phyloP scores from a whole-genome alignment of 2,888 invertebrate genomes.

The Ctenicera cuprea region DNA sequence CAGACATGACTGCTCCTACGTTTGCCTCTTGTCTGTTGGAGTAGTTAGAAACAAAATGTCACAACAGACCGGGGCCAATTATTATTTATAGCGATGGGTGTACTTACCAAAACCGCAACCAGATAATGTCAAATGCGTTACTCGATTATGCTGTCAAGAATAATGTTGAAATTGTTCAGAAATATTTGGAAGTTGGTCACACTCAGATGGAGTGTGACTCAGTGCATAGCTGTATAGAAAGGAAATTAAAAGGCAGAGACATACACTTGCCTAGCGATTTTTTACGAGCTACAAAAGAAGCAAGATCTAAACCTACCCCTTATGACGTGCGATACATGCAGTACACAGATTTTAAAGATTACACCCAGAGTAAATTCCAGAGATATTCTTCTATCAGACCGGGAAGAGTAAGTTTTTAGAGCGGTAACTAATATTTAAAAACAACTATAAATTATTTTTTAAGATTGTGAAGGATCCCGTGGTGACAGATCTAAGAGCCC shows the following conservation, averaged over 20 bases:
- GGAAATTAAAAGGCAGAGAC: conserved; percentile 49
- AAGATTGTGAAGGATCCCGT: conserved; percentile 18
- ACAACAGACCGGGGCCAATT: neutral
- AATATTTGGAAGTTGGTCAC: conserved; percentile 60
- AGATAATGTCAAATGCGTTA: conserved; percentile 46
- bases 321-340: neutral
- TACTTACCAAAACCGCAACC: conserved; percentile 46
- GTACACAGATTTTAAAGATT: neutral
- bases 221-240: conserved; percentile 64
- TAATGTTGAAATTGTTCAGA: conserved; percentile 40
- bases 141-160: conserved; percentile 33
- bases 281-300: neutral
- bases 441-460: too few species aligned
- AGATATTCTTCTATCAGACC: conserved; percentile 29
- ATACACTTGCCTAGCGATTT: conserved; percentile 15
- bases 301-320: neutral
- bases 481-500: conserved; percentile 43
- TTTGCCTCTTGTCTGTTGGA: conserved; percentile 26
- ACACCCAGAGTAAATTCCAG: neutral
- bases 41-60: conserved; percentile 8
- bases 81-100: conserved; percentile 39
- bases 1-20: conserved; percentile 4
- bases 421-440: too few species aligned
- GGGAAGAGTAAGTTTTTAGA: conserved; percentile 26
- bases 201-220: conserved; percentile 67